phyloP scores from a whole-genome alignment of 2,797 vertebrate species.

The Melanotaenia pygmaea region DNA sequence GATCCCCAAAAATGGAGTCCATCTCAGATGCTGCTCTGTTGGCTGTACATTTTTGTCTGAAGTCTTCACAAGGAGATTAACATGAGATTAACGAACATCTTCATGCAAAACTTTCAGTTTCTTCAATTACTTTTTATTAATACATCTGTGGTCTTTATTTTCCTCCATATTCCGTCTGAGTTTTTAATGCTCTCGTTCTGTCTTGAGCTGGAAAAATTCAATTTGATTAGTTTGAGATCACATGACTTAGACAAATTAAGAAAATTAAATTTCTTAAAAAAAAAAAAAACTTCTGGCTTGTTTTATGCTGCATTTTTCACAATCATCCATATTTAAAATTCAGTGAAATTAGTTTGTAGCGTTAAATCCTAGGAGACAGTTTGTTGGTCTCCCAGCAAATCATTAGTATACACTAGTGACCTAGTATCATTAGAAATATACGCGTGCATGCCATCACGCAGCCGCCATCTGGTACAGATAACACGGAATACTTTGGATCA shows the following conservation, averaged over 20 bases:
- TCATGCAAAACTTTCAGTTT: background rate
- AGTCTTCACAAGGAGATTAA: background rate
- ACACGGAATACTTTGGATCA: background rate
- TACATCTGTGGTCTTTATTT: background rate
- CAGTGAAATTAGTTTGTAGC: background rate
- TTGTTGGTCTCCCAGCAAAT: background rate
- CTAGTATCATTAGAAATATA: background rate
- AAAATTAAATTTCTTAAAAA: background rate
- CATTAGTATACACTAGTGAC: background rate
- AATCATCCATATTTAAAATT: background rate
- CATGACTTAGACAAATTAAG: background rate
- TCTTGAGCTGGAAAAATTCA: background rate
- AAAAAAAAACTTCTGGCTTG: background rate
- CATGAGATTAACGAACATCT: background rate
- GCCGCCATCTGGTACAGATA: too few species aligned
- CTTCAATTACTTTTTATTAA: background rate
- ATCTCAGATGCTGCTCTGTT: background rate
- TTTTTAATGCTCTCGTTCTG: background rate
- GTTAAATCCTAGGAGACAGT: background rate
- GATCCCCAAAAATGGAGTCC: background rate
- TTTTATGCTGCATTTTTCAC: background rate
- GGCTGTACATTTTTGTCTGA: background rate
- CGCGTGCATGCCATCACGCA: background rate
- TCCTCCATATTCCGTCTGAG: background rate
- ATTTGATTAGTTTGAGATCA: background rate